Percentiles rank a stretch among this genome's conserved stretches.
Evolutionary conservation across 2,113 vertebrate species (phyloP).

Genomic region (Rattus rattus): DNA sequence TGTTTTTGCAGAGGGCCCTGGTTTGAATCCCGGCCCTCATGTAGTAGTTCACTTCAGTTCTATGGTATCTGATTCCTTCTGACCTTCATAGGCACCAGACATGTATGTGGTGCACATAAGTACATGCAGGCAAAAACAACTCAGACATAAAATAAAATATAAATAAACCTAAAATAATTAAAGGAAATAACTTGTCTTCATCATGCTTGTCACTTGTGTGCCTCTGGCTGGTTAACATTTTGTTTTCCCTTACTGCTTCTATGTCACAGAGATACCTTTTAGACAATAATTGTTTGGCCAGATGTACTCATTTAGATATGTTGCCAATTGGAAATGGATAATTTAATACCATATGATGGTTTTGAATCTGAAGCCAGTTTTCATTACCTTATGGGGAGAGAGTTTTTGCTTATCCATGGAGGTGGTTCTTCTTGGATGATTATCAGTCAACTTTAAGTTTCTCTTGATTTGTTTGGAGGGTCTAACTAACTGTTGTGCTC

Average conservation of each 20-base stretch:
- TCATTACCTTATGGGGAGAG: conserved; percentile 21
- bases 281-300: conserved; percentile 42
- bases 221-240: conserved; percentile 46
- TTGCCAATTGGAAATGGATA: conserved; percentile 48
- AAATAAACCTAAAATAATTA: background rate
- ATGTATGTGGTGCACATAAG: background rate
- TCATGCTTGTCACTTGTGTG: background rate
- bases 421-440: conserved; percentile 48
- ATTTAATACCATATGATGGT: conserved; percentile 18
- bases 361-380: conserved; percentile 43
- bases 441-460: conserved; percentile 51
- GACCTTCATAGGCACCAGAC: background rate
- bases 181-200: conserved; percentile 7
- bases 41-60: background rate
- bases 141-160: background rate
- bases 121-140: background rate
- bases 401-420: conserved; percentile 15
- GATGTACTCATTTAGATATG: conserved; percentile 39
- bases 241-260: conserved; percentile 14
- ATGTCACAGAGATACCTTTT: conserved; percentile 30
- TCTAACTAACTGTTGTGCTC: conserved; percentile 61
- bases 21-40: background rate
- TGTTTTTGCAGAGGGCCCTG: background rate
- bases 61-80: background rate
- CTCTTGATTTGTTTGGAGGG: conserved; percentile 55